Evolutionary conservation across 2,113 vertebrate species (phyloP).

Genomic region (Hippoglossus stenolepis): DNA sequence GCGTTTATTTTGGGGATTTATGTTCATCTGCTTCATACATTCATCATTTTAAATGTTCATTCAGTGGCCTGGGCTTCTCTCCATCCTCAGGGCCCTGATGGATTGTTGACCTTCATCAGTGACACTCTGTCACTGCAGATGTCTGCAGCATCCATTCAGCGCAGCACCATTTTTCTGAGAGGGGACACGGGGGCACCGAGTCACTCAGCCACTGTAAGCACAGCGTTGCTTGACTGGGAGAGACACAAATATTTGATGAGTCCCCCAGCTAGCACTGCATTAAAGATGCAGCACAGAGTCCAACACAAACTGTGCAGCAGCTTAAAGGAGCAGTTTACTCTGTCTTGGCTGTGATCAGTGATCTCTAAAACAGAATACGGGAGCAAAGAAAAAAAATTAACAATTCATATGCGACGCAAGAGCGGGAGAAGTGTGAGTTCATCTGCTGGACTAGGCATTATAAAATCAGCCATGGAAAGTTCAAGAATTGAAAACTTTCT

Average conservation of each 20-base stretch:
- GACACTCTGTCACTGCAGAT: conserved; percentile 62
- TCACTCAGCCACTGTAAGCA: conserved; percentile 54
- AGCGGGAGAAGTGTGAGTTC: not conserved
- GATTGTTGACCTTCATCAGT: conserved; percentile 70
- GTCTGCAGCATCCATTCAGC: conserved; percentile 47
- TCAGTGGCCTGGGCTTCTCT: conserved; percentile 20
- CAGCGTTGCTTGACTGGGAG: conserved; percentile 62
- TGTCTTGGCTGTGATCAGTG: conserved; percentile 54
- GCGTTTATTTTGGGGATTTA: conserved; percentile 50
- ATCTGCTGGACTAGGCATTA: not conserved
- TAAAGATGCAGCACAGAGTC: conserved; percentile 74
- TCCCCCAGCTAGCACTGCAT: conserved; percentile 59
- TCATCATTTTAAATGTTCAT: conserved; percentile 56
- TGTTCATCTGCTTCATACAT: conserved; percentile 43
- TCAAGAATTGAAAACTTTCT: conserved; percentile 17
- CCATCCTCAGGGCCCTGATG: conserved; percentile 45
- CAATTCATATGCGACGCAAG: conserved; percentile 24
- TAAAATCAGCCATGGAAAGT: conserved; percentile 5
- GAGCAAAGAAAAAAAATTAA: conserved; percentile 12
- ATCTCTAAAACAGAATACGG: conserved; percentile 36
- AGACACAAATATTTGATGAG: conserved; percentile 80
- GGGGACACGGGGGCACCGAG: conserved; percentile 42
- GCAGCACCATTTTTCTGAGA: conserved; percentile 33
- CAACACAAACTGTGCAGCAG: conserved; percentile 52
- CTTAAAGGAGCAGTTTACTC: conserved; percentile 55